Evolutionary conservation across 2,113 vertebrate genomes (phyloP).

Genomic region (Bos taurus): DNA sequence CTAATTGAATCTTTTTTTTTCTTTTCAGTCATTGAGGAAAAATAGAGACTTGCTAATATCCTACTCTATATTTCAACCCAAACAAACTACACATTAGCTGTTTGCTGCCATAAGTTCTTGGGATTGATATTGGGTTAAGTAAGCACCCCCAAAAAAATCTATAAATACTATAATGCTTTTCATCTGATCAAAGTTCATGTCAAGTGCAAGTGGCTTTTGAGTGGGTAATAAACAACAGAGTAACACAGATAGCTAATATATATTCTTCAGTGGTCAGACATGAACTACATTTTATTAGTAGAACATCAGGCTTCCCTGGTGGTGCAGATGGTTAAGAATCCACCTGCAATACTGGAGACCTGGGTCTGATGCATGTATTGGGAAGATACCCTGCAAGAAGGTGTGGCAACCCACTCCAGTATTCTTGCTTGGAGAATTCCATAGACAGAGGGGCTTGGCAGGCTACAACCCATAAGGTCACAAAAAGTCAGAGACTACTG

Average conservation of each 20-base stretch:
- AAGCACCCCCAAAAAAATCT: rapidly evolving
- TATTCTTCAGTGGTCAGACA: not conserved
- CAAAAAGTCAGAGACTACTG: not conserved
- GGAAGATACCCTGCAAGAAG: not conserved
- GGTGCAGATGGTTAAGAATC: not conserved
- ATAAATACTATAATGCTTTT: not conserved
- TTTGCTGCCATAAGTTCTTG: not conserved
- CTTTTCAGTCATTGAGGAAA: not conserved
- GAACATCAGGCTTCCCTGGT: not conserved
- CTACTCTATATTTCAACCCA: not conserved
- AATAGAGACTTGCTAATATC: not conserved
- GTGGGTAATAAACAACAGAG: not conserved
- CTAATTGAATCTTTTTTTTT: not conserved
- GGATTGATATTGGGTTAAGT: not conserved
- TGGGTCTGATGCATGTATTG: not conserved
- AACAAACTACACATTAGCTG: not conserved
- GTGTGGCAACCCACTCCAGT: not conserved
- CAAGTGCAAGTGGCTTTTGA: not conserved
- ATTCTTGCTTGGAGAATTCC: not conserved
- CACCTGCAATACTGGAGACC: not conserved
- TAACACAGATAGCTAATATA: not conserved
- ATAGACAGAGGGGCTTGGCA: not conserved
- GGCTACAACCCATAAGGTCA: not conserved
- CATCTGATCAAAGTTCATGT: not conserved
- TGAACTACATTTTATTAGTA: not conserved